These are phyloP conservation scores for Habroteleia sp. DNA, from an alignment of 2,888 invertebrate species.

Conservation along the genomic window DNA sequence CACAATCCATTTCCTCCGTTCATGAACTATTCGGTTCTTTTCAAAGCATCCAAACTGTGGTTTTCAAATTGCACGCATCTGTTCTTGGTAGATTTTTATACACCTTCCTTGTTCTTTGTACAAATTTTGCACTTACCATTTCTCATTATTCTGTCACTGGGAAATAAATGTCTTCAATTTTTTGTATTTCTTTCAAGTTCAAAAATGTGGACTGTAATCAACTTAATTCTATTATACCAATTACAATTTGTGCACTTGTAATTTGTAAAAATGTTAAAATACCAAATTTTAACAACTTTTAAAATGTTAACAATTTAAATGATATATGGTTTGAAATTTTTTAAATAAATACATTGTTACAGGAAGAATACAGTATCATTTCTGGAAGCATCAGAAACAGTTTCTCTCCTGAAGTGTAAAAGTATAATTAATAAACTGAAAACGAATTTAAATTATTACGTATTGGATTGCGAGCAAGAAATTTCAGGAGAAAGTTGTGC, in stretches of 20 bases:
- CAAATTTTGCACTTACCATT: constrained; percentile 37
- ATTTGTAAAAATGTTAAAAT: too few species aligned
- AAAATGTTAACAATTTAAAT: too few species aligned
- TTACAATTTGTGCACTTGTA: too few species aligned
- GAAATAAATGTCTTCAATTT: constrained; percentile 20
- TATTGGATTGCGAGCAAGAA: constrained; percentile 24
- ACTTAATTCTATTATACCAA: too few species aligned
- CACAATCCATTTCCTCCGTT: constrained; percentile 54
- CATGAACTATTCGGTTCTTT: constrained; percentile 52
- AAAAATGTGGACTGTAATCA: too few species aligned
- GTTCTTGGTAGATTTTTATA: constrained; percentile 35
- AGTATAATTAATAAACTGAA: too few species aligned
- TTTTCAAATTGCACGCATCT: constrained; percentile 60
- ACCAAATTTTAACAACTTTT: too few species aligned
- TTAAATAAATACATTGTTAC: too few species aligned
- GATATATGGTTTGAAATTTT: too few species aligned
- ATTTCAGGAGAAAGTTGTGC: constrained; percentile 57
- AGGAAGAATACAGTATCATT: too few species aligned
- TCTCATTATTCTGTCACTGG: constrained; percentile 19
- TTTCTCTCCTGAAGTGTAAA: too few species aligned
- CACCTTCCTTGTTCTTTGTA: constrained; percentile 18
- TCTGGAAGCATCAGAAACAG: too few species aligned
- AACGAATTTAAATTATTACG: constrained; percentile 18
- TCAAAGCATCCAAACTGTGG: constrained; percentile 50
- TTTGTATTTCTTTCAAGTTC: not conserved